A percentile compares a stretch with the other conserved stretches of the same genome.
Conservation (phyloP, 1,140 invertebrate species). For the Brachionus angularis region DNA sequence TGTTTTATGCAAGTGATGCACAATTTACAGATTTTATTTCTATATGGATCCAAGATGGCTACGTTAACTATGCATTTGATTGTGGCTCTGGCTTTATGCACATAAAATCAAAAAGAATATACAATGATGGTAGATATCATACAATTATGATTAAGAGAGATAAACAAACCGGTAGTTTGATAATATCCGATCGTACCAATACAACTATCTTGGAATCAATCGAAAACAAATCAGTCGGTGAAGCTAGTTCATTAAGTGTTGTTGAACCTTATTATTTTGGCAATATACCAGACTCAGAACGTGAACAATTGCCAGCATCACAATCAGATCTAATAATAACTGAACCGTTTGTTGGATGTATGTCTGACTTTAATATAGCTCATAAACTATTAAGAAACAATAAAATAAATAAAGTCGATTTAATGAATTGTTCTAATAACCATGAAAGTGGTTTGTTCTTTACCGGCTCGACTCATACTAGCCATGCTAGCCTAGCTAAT, state of each 20-base stretch:
- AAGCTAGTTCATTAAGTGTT: constrained; percentile 7
- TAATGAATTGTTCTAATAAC: constrained; percentile 42
- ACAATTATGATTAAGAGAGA: constrained; percentile 6
- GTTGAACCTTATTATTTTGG: constrained; percentile 41
- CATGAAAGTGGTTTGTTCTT: constrained; percentile 38
- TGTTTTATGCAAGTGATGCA: constrained; percentile 33
- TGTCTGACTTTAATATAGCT: constrained; percentile 41
- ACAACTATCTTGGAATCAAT: constrained; percentile 5
- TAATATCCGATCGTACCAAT: constrained; percentile 23
- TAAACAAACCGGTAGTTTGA: background rate
- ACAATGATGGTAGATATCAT: constrained; percentile 35
- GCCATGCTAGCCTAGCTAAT: background rate
- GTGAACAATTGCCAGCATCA: background rate
- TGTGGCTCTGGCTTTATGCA: constrained; percentile 64
- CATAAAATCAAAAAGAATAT: constrained; percentile 24
- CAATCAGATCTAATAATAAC: constrained; percentile 20
- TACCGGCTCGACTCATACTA: background rate
- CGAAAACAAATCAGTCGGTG: background rate
- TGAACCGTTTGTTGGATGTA: constrained; percentile 39
- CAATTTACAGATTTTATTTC: constrained; percentile 68
- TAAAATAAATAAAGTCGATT: constrained; percentile 32
- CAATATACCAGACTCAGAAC: constrained; percentile 1
- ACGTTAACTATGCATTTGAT: constrained; percentile 69
- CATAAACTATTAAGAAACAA: constrained; percentile 13
- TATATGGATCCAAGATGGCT: constrained; percentile 72